A percentile compares a stretch with the other conserved stretches of the same genome.
phyloP scores from a whole-genome alignment of 92 coral and sea anemone species.

The Epizoanthus rinbou region DNA sequence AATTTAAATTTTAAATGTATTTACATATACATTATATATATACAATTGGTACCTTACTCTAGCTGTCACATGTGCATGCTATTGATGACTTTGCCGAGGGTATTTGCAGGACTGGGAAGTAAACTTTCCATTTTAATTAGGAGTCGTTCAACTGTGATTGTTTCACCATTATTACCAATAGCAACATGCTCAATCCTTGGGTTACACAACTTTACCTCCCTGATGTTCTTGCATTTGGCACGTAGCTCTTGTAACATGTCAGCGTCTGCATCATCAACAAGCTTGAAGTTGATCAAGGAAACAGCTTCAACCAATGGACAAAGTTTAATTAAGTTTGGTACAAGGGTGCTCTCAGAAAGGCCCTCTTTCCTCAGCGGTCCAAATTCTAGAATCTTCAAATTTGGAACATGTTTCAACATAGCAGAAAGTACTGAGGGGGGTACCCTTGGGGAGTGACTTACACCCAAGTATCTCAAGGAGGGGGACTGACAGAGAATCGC shows the following conservation, averaged over 20 bases:
- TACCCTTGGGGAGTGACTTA: slow-evolving; percentile 98
- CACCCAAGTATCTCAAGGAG: slow-evolving; percentile 94
- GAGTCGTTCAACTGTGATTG: slow-evolving; percentile 93
- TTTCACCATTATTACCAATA: slow-evolving; percentile 95
- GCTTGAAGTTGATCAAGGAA: slow-evolving; percentile 92
- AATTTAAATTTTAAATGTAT: slow-evolving; percentile 4
- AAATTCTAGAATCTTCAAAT: slow-evolving; percentile 92
- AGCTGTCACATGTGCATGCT: slow-evolving; percentile 70
- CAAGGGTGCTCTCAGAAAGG: slow-evolving; percentile 88
- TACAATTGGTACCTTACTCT: neutral
- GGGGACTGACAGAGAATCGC: slow-evolving; percentile 95
- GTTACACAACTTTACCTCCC: slow-evolving; percentile 94
- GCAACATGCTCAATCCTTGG: slow-evolving; percentile 99
- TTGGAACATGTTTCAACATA: slow-evolving; percentile 87
- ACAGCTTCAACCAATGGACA: slow-evolving; percentile 93
- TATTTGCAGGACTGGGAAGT: slow-evolving; percentile 92
- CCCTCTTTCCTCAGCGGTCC: slow-evolving; percentile 99
- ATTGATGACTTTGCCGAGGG: slow-evolving; percentile 87
- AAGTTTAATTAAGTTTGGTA: slow-evolving; percentile 75
- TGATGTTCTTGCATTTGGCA: slow-evolving; percentile 82
- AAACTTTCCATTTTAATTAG: slow-evolving; percentile 96
- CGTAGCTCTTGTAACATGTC: slow-evolving; percentile 76
- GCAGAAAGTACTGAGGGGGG: slow-evolving; percentile 95
- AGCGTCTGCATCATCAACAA: slow-evolving; percentile 77
- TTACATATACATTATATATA: slow-evolving; percentile 5